A percentile compares a stretch with the other conserved stretches of the same genome.
These are phyloP conservation scores for Callosobruchus maculatus DNA, from an alignment of 2,888 invertebrate genomes.

Conservation along the genomic window DNA sequence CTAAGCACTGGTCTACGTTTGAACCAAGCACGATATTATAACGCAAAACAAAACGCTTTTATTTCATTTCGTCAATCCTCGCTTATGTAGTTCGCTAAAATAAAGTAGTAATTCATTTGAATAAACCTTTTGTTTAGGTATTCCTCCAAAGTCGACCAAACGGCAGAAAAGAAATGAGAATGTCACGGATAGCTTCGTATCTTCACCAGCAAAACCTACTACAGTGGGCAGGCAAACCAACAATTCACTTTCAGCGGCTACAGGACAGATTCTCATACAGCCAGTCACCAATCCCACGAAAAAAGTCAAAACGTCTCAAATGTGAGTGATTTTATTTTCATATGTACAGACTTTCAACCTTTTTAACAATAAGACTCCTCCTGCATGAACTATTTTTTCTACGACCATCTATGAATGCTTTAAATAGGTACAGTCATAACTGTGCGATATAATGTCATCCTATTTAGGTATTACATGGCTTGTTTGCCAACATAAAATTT, in stretches of 20 bases:
- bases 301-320: slow-evolving; percentile 61
- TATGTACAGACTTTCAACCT: background rate
- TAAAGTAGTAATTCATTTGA: slow-evolving; percentile 1
- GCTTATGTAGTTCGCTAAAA: too few relatives aligned
- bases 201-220: slow-evolving; percentile 19
- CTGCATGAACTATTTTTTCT: too few relatives aligned
- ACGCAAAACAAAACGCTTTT: too few relatives aligned
- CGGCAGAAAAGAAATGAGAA: background rate
- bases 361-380: too few relatives aligned
- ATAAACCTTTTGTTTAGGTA: slow-evolving; percentile 6
- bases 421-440: too few relatives aligned
- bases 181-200: background rate
- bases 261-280: slow-evolving; percentile 78
- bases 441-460: too few relatives aligned
- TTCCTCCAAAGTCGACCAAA: slow-evolving; percentile 1
- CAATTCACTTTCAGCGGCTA: slow-evolving; percentile 79
- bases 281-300: slow-evolving; percentile 40
- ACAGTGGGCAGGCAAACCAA: slow-evolving; percentile 77
- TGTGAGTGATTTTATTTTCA: slow-evolving; percentile 51
- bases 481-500: too few relatives aligned
- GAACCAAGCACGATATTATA: too few relatives aligned
- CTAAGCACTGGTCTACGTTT: too few relatives aligned
- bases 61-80: too few relatives aligned
- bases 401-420: too few relatives aligned
- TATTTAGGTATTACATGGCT: too few relatives aligned